Conservation (phyloP, 92 coral and sea anemone species). For the Pocillopora grandis region DNA sequence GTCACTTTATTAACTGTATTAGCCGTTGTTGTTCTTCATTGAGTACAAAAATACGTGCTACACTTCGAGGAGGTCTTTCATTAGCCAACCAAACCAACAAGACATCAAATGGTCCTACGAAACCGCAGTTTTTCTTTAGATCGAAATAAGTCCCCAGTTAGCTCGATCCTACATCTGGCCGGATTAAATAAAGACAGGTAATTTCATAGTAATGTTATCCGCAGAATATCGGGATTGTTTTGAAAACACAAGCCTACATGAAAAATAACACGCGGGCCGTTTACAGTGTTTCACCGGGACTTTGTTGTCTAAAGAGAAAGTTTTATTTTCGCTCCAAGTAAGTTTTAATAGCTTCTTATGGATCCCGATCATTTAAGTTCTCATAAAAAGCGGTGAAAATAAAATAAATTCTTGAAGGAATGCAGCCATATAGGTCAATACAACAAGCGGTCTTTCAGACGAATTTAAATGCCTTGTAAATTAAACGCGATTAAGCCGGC, state of each 20-base stretch:
- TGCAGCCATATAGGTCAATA: neutral
- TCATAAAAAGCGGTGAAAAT: neutral
- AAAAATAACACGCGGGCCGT: neutral
- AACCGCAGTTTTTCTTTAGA: neutral
- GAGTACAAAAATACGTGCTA: neutral
- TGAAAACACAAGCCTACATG: neutral
- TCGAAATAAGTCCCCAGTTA: no score
- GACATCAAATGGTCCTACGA: neutral
- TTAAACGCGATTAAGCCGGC: neutral
- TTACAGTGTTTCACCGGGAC: neutral
- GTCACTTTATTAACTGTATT: no score
- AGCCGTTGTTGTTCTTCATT: no score
- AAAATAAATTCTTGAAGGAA: neutral
- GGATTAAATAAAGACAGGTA: no score
- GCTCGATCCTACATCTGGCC: no score
- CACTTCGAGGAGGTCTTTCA: constrained; percentile 10
- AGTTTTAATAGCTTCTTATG: neutral
- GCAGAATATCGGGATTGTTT: no score
- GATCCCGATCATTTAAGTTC: neutral
- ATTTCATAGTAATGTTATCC: no score
- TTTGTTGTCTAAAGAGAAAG: neutral
- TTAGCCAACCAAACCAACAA: no score
- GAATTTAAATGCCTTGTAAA: neutral
- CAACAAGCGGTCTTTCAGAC: neutral
- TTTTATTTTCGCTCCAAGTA: neutral